Percentiles rank a stretch among this genome's conserved stretches.
Conservation (phyloP, 35 echinoderm and acorn worm species). For the Ophiothrix spiculata region DNA sequence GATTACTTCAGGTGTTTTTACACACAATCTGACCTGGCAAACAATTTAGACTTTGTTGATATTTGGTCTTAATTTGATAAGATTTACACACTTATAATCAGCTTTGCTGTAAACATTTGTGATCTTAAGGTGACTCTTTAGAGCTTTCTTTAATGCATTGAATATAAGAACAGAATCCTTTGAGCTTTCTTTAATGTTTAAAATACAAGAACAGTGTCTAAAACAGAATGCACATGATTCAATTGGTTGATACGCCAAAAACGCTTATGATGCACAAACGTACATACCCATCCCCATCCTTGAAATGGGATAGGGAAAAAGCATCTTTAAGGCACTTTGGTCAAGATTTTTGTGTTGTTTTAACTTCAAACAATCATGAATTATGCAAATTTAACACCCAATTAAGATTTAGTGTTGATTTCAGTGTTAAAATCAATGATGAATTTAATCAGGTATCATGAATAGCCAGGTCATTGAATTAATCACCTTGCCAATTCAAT, state of each 20-base stretch:
- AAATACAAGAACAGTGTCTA: too few relatives aligned
- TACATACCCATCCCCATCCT: too few relatives aligned
- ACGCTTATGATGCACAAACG: too few relatives aligned
- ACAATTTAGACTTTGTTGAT: neutral
- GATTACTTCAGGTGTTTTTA: too few relatives aligned
- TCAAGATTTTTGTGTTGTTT: neutral
- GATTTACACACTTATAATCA: neutral
- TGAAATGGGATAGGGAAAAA: too few relatives aligned
- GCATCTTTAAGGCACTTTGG: neutral
- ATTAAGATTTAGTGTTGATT: neutral
- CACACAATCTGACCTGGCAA: neutral
- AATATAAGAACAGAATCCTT: too few relatives aligned
- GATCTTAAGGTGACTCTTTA: too few relatives aligned
- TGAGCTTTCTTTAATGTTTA: too few relatives aligned
- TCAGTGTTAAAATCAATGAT: neutral
- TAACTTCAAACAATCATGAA: neutral
- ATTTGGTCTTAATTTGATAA: neutral
- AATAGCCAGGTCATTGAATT: neutral
- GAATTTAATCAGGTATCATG: neutral
- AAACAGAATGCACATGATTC: too few relatives aligned
- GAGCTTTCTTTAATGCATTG: neutral
- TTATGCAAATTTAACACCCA: neutral
- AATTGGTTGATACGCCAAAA: too few relatives aligned
- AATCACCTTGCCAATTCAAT: too few relatives aligned
- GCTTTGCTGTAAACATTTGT: too few relatives aligned